phyloP scores from a whole-genome alignment of 2,888 invertebrate genomes.

The Melolontha melolontha region DNA sequence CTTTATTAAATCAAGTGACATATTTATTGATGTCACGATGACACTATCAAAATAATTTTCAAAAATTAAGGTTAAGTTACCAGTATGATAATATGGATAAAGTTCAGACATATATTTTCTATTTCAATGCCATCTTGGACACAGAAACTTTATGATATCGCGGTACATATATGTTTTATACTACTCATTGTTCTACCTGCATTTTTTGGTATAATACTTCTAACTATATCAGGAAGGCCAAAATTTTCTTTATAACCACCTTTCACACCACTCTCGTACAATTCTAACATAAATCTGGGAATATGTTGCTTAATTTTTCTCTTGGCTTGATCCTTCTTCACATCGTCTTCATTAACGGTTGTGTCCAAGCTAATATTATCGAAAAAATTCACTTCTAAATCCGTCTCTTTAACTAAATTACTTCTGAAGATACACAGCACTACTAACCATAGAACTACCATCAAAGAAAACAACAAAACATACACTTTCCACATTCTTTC shows the following conservation, averaged over 20 bases:
- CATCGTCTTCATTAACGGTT: slow-evolving; percentile 26
- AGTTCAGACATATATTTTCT: no score
- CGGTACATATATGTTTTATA: not conserved
- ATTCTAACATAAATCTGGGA: slow-evolving; percentile 64
- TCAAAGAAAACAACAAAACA: slow-evolving; percentile 48
- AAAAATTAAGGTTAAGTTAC: no score
- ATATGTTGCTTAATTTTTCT: slow-evolving; percentile 54
- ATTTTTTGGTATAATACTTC: slow-evolving; percentile 62
- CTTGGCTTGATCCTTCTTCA: not conserved
- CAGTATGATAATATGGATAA: no score
- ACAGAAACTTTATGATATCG: no score
- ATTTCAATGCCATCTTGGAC: no score
- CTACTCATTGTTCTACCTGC: slow-evolving; percentile 54
- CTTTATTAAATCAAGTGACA: no score
- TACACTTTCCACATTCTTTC: slow-evolving; percentile 39
- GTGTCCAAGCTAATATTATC: slow-evolving; percentile 42
- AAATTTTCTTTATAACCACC: slow-evolving; percentile 54
- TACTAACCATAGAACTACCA: slow-evolving; percentile 52
- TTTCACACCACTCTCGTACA: slow-evolving; percentile 57
- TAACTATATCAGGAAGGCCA: slow-evolving; percentile 59
- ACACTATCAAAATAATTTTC: no score
- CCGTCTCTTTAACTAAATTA: slow-evolving; percentile 40
- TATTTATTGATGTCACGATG: no score
- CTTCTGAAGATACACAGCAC: slow-evolving; percentile 49
- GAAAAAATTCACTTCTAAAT: slow-evolving; percentile 52